Conservation (phyloP, 2,797 vertebrate species). For the Potorous gilbertii region DNA sequence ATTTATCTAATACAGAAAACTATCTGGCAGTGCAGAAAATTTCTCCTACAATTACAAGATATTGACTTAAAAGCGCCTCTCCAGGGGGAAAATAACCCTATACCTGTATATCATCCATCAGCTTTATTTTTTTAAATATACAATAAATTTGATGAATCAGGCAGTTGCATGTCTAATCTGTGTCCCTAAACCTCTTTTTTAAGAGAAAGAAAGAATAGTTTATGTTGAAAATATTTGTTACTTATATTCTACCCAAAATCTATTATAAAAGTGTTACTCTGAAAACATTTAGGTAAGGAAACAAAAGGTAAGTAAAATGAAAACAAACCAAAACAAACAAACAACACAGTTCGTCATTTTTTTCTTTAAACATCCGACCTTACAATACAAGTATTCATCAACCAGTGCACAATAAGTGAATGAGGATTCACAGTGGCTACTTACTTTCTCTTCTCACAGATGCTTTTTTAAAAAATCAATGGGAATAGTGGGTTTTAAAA, state of each 20-base stretch:
- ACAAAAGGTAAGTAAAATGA: neutral
- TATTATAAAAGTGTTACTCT: neutral
- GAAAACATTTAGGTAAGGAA: neutral
- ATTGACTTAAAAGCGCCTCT: neutral
- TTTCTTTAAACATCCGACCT: slow-evolving; percentile 67
- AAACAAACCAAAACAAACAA: neutral
- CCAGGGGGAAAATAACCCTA: neutral
- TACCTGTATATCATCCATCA: neutral
- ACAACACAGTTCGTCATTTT: neutral
- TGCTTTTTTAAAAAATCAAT: neutral
- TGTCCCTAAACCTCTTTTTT: neutral
- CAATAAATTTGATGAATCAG: neutral
- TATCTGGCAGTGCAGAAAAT: too few relatives aligned
- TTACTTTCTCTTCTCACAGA: neutral
- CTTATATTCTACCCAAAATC: neutral
- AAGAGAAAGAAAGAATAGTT: neutral
- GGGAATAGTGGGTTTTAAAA: neutral
- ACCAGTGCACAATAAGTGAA: neutral
- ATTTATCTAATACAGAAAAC: too few relatives aligned
- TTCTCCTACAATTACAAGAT: too few relatives aligned
- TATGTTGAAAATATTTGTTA: neutral
- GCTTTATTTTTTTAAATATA: neutral
- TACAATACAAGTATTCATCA: slow-evolving; percentile 76
- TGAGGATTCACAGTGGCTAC: neutral
- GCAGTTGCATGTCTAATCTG: neutral